These are phyloP conservation scores for Ips typographus DNA, from an alignment of 1,140 invertebrate genomes.

Conservation along the genomic window DNA sequence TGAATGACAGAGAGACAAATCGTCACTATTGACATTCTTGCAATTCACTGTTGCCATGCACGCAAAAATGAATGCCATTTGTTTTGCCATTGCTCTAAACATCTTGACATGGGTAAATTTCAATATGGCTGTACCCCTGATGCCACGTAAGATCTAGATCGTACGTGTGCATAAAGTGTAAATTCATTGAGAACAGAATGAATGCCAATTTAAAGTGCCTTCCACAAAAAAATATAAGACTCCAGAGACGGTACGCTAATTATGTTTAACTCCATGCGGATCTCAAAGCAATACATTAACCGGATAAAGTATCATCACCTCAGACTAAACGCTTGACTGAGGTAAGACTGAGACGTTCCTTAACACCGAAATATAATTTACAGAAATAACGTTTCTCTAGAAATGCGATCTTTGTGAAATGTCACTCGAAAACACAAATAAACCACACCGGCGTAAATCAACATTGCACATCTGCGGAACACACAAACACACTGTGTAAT, in stretches of 20 bases:
- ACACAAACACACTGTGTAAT: slow-evolving; percentile 26
- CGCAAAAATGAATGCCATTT: too few species aligned
- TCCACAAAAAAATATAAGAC: neutral
- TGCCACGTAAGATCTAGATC: too few species aligned
- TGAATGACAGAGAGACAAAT: too few species aligned
- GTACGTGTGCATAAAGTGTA: too few species aligned
- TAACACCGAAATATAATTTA: slow-evolving; percentile 30
- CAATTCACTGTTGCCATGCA: too few species aligned
- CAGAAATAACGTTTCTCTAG: slow-evolving; percentile 32
- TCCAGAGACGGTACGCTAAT: slow-evolving; percentile 14
- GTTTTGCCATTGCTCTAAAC: too few species aligned
- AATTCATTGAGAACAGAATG: too few species aligned
- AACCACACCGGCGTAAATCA: slow-evolving; percentile 26
- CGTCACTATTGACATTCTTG: too few species aligned
- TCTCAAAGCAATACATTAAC: slow-evolving; percentile 24
- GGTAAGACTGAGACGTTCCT: slow-evolving; percentile 30
- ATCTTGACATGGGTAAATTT: too few species aligned
- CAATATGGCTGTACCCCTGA: too few species aligned
- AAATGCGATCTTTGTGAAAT: slow-evolving; percentile 33
- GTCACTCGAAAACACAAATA: slow-evolving; percentile 32
- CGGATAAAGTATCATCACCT: slow-evolving; percentile 31
- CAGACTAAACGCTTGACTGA: slow-evolving; percentile 29
- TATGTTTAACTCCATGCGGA: slow-evolving; percentile 14
- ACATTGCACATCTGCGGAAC: slow-evolving; percentile 32
- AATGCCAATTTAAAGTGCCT: too few species aligned